phyloP scores from a whole-genome alignment of 1,140 invertebrate species.

The Hermetia illucens region DNA sequence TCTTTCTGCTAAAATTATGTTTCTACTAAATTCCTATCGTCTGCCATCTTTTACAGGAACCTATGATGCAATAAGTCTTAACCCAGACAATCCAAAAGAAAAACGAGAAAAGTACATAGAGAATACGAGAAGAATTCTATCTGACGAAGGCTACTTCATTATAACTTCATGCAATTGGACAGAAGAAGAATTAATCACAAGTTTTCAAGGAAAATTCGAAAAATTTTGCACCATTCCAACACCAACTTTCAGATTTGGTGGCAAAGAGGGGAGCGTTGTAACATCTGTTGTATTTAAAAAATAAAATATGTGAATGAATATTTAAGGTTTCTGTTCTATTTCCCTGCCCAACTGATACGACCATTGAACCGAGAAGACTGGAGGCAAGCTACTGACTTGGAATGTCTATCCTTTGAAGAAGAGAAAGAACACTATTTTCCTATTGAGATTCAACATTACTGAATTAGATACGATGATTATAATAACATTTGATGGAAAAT shows the following conservation, averaged over 20 bases:
- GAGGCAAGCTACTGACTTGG: too few species aligned
- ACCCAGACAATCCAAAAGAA: constrained; percentile 46
- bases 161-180: constrained; percentile 95
- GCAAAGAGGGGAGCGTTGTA: constrained; percentile 62
- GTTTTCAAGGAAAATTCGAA: constrained; percentile 53
- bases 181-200: constrained; percentile 56
- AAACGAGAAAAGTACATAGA: constrained; percentile 53
- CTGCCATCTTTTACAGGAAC: constrained; percentile 69
- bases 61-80: constrained; percentile 80
- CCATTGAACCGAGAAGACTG: too few species aligned
- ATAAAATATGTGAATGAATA: too few species aligned
- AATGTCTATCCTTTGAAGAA: too few species aligned
- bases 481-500: too few species aligned
- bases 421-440: too few species aligned
- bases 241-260: constrained; percentile 71
- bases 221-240: constrained; percentile 52
- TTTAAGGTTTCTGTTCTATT: too few species aligned
- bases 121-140: constrained; percentile 45
- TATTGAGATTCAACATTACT: too few species aligned
- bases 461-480: too few species aligned
- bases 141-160: constrained; percentile 48
- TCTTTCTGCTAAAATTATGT: too few species aligned
- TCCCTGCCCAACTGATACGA: too few species aligned
- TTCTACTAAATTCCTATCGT: too few species aligned
- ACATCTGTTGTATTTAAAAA: constrained; percentile 61